These are phyloP conservation scores for Crotophaga sulcirostris DNA, from an alignment of 2,113 vertebrate species.

Conservation along the genomic window DNA sequence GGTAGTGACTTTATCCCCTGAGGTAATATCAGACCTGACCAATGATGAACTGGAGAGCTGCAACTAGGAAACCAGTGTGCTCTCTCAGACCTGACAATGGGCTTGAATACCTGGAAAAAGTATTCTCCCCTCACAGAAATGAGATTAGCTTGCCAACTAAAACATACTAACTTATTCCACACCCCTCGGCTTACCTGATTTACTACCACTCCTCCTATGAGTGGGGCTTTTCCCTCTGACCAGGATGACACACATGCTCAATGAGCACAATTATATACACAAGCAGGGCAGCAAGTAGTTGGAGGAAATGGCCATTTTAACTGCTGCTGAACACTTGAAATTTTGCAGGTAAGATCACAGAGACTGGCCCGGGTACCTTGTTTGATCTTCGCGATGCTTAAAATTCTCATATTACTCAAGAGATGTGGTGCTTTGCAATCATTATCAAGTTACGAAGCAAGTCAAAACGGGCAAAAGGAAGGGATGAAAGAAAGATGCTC, in stretches of 20 bases:
- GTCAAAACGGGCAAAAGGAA: not conserved
- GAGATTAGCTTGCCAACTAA: not conserved
- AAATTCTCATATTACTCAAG: not conserved
- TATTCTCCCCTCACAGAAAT: not conserved
- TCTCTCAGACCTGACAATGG: not conserved
- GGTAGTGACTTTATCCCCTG: not conserved
- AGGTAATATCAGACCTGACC: not conserved
- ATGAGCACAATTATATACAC: not conserved
- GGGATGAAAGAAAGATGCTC: not conserved
- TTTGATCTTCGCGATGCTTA: not conserved
- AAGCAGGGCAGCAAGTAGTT: not conserved
- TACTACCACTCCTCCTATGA: not conserved
- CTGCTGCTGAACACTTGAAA: not conserved
- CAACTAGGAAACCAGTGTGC: not conserved
- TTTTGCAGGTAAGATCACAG: not conserved
- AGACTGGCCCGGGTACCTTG: not conserved
- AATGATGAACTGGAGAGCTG: not conserved
- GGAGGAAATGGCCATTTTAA: not conserved
- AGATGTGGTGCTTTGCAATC: not conserved
- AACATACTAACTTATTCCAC: not conserved
- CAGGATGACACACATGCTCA: fast-evolving
- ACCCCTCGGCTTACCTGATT: not conserved
- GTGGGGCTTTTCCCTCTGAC: not conserved
- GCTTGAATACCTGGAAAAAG: not conserved
- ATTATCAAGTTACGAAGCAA: not conserved